These are phyloP conservation scores for Toxotes lorentzi DNA, from an alignment of 2,797 vertebrate species.

Conservation along the genomic window DNA sequence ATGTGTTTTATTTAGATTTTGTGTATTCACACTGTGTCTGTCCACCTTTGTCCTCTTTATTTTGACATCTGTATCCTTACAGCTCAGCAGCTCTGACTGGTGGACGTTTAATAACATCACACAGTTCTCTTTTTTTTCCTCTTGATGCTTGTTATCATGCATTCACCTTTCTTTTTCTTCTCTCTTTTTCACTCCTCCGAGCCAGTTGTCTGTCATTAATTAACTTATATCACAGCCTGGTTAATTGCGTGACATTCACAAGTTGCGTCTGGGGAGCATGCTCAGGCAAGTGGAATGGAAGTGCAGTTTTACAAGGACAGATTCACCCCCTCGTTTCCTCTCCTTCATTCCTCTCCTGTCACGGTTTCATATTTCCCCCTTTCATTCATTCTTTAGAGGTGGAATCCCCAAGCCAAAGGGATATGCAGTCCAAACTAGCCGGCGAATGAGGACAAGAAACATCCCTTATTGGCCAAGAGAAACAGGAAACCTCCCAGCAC, in stretches of 20 bases:
- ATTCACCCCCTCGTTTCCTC: slow-evolving; percentile 40
- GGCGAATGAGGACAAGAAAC: slow-evolving; percentile 62
- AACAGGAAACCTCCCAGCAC: slow-evolving; percentile 76
- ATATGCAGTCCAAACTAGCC: slow-evolving; percentile 56
- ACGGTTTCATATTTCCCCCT: slow-evolving; percentile 45
- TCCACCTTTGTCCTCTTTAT: slow-evolving; percentile 40
- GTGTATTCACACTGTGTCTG: slow-evolving; percentile 32
- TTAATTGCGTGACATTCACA: slow-evolving; percentile 77
- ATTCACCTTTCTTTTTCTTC: slow-evolving; percentile 29
- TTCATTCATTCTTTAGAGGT: slow-evolving; percentile 51
- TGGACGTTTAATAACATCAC: slow-evolving; percentile 19
- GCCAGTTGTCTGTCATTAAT: slow-evolving; percentile 70
- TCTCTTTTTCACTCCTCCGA: neutral
- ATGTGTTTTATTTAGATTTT: slow-evolving; percentile 35
- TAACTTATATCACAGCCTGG: slow-evolving; percentile 67
- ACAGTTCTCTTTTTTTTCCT: neutral
- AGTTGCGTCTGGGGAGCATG: slow-evolving; percentile 64
- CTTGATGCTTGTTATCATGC: slow-evolving; percentile 13
- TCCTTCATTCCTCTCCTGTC: slow-evolving; percentile 30
- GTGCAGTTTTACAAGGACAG: slow-evolving; percentile 61
- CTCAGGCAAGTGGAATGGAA: slow-evolving; percentile 59
- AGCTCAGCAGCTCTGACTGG: slow-evolving; percentile 10
- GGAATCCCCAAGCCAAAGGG: slow-evolving; percentile 55
- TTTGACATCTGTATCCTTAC: slow-evolving; percentile 34
- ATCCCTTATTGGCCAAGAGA: slow-evolving; percentile 66